phyloP scores from a whole-genome alignment of 2,888 invertebrate genomes.

The Kryphioiulus occultus region DNA sequence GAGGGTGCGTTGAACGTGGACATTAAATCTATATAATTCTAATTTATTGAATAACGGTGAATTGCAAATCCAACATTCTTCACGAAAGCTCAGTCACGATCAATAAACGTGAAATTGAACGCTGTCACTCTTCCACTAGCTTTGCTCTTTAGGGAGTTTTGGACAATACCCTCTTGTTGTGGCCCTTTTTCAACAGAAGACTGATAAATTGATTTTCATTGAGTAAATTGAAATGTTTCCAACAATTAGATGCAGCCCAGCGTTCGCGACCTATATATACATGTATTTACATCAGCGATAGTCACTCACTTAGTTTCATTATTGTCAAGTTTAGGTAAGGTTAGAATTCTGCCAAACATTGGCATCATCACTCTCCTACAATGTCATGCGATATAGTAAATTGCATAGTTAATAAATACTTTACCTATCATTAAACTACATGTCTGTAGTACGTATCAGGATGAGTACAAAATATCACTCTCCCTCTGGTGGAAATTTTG shows the following conservation, averaged over 20 bases:
- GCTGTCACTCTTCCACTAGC: background rate
- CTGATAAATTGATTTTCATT: background rate
- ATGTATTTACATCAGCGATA: too few relatives aligned
- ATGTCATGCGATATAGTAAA: too few relatives aligned
- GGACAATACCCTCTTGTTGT: background rate
- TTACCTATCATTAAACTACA: too few relatives aligned
- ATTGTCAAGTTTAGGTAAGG: background rate
- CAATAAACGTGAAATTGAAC: background rate
- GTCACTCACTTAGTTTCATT: background rate
- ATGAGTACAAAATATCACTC: too few relatives aligned
- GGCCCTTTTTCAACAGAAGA: background rate
- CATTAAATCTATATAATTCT: too few relatives aligned
- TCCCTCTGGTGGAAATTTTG: too few relatives aligned
- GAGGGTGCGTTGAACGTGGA: too few relatives aligned
- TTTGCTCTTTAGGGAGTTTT: constrained; percentile 12
- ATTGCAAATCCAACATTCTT: background rate
- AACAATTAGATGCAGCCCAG: background rate
- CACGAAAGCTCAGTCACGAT: background rate
- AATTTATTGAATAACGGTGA: background rate
- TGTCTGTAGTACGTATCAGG: too few relatives aligned
- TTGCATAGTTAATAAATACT: too few relatives aligned
- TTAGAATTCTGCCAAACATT: background rate
- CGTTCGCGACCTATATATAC: constrained; percentile 4
- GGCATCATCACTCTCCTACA: too few relatives aligned
- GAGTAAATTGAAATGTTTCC: constrained; percentile 20